These are phyloP conservation scores for Lepidochitona cinerea DNA, from an alignment of 2,888 invertebrate species.

Conservation along the genomic window DNA sequence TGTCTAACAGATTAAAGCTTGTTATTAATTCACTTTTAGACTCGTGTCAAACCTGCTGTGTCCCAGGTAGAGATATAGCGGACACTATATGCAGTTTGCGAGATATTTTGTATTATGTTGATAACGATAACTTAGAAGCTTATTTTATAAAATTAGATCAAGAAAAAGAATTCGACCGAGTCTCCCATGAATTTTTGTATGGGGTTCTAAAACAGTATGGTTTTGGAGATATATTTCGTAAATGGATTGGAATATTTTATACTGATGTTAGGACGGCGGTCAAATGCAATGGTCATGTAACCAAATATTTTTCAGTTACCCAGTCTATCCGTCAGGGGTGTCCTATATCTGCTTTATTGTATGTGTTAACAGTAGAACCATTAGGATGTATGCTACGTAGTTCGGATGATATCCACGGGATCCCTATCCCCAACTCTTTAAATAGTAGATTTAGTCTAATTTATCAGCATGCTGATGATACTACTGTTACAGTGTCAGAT, in stretches of 20 bases:
- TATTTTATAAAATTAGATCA: constrained; percentile 37
- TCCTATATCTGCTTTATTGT: not conserved
- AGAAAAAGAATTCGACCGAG: constrained; percentile 43
- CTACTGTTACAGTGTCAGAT: not conserved
- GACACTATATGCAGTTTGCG: constrained; percentile 34
- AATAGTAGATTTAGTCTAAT: not conserved
- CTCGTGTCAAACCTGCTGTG: constrained; percentile 40
- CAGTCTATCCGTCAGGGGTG: not conserved
- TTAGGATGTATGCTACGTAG: not conserved
- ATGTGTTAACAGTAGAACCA: constrained; percentile 4
- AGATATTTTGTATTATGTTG: constrained; percentile 33
- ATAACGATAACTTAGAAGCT: constrained; percentile 28
- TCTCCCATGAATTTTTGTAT: constrained; percentile 34
- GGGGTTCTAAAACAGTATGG: constrained; percentile 30
- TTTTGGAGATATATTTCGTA: constrained; percentile 32
- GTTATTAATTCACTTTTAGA: too few species aligned
- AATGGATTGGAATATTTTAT: constrained; percentile 38
- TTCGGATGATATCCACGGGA: constrained; percentile 14
- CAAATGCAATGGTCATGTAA: not conserved
- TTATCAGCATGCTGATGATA: constrained; percentile 17
- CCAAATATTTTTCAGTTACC: not conserved
- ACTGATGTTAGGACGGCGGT: not conserved
- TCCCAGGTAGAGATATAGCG: constrained; percentile 36
- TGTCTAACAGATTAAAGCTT: constrained; percentile 27
- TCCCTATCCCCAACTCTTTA: constrained; percentile 15